These are phyloP conservation scores for Rhysida immarginata DNA, from an alignment of 1,140 invertebrate genomes.

Conservation along the genomic window DNA sequence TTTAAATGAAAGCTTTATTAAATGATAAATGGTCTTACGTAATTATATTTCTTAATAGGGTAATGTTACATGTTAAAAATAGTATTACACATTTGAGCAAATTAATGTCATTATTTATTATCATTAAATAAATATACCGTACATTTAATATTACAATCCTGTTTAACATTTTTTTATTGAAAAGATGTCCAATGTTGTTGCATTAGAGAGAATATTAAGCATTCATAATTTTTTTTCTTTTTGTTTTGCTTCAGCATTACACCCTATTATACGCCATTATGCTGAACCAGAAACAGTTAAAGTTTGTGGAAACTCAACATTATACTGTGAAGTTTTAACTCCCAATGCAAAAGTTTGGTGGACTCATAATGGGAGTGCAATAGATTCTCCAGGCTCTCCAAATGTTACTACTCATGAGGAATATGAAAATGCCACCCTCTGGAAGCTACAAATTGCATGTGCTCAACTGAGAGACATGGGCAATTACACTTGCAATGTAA, in stretches of 20 bases:
- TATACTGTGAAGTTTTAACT: not conserved
- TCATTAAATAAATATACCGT: no score
- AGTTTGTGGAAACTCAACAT: not conserved
- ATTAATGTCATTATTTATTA: no score
- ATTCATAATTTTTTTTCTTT: not conserved
- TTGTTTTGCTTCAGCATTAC: not conserved
- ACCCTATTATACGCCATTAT: not conserved
- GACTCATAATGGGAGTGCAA: not conserved
- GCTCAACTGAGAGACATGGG: not conserved
- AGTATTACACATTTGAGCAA: no score
- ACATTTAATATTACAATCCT: no score
- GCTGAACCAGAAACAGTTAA: not conserved
- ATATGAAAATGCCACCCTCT: not conserved
- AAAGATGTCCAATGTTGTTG: no score
- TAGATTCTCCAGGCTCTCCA: not conserved
- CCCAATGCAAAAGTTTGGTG: constrained; percentile 1
- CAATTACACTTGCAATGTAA: constrained; percentile 5
- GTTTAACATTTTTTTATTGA: no score
- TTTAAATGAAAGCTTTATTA: no score
- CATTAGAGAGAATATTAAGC: no score
- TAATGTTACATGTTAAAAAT: no score
- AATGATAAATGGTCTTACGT: no score
- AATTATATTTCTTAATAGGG: no score
- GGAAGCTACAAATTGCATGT: constrained; percentile 2
- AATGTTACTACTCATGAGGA: not conserved